Conservation (phyloP, 1,140 invertebrate species). For the Phymorhynchus buccinoides region DNA sequence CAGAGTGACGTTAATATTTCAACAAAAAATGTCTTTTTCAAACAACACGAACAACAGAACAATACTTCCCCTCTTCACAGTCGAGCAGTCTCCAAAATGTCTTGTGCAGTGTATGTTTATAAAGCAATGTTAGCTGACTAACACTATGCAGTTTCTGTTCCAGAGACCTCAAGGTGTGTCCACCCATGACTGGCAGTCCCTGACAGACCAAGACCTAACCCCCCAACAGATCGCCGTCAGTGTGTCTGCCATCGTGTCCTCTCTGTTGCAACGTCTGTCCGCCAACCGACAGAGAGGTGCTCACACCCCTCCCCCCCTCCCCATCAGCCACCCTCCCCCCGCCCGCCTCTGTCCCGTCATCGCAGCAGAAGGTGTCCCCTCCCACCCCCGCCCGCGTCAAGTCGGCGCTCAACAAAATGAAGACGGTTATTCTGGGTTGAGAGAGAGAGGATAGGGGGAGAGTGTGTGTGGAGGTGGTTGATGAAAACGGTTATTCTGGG, state of each 20-base stretch:
- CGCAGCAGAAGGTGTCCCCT: background rate
- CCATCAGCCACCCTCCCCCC: background rate
- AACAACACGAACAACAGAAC: no score
- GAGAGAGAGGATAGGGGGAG: no score
- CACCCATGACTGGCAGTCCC: constrained; percentile 62
- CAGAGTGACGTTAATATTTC: no score
- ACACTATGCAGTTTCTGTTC: no score
- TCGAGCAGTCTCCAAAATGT: no score
- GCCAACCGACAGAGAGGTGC: background rate
- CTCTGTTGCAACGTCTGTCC: constrained; percentile 23
- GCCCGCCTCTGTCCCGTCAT: background rate
- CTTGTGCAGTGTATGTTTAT: no score
- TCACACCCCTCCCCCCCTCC: background rate
- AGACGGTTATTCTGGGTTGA: background rate
- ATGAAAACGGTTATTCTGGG: no score
- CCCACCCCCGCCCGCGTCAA: background rate
- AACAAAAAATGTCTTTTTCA: no score
- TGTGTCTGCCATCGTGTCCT: constrained; percentile 63
- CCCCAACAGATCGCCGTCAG: constrained; percentile 63
- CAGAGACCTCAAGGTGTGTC: constrained; percentile 67
- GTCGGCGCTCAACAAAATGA: constrained; percentile 1
- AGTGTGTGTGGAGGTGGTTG: no score
- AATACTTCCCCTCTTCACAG: no score
- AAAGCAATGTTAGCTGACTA: no score
- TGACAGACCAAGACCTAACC: constrained; percentile 55